A percentile compares a stretch with the other conserved stretches of the same genome.
Conservation (phyloP, 2,113 vertebrate species). For the Ammodytes marinus region DNA sequence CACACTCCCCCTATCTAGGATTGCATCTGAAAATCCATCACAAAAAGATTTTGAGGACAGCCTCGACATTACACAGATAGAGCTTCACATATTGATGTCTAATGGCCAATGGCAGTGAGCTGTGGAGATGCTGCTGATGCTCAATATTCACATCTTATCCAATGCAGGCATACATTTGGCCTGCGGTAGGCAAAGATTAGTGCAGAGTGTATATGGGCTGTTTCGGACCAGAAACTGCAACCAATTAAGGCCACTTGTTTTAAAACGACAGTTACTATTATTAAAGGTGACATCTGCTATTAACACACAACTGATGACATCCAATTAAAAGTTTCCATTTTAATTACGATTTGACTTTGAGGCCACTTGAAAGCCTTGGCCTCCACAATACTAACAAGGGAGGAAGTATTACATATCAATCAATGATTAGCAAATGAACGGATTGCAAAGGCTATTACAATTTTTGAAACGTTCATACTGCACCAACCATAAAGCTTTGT, state of each 20-base stretch:
- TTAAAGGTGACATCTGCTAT: constrained; percentile 59
- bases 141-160: constrained; percentile 69
- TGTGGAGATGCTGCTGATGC: constrained; percentile 57
- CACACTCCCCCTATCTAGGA: constrained; percentile 32
- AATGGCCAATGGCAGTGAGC: constrained; percentile 62
- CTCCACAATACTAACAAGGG: constrained; percentile 36
- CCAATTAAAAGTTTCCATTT: constrained; percentile 59
- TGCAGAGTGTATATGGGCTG: constrained; percentile 41
- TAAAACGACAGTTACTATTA: constrained; percentile 47
- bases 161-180: constrained; percentile 50
- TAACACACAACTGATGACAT: constrained; percentile 52
- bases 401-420: constrained; percentile 26
- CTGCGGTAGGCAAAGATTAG: constrained; percentile 53
- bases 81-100: constrained; percentile 61
- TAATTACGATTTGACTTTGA: constrained; percentile 46
- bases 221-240: constrained; percentile 38
- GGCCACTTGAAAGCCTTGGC: constrained; percentile 27
- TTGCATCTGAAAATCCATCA: constrained; percentile 62
- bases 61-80: constrained; percentile 44
- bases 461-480: background rate
- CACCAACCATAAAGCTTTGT: constrained; percentile 13
- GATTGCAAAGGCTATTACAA: background rate
- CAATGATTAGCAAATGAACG: constrained; percentile 21
- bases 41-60: constrained; percentile 66
- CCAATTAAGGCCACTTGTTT: constrained; percentile 52